Conservation (phyloP, 2,888 invertebrate species). For the Listrodromus nycthemerus region DNA sequence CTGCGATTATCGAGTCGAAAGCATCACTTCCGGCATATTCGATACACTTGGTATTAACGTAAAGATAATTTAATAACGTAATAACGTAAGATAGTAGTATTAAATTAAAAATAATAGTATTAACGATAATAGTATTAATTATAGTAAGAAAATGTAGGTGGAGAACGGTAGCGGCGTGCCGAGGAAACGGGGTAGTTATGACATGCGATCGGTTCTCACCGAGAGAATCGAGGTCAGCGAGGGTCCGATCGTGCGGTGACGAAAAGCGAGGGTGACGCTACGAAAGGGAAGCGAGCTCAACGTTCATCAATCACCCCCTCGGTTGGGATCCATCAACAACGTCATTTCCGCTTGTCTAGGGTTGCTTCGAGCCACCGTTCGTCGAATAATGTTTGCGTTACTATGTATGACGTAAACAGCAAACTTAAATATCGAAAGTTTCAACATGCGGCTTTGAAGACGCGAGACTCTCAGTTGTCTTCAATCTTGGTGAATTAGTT, state of each 20-base stretch:
- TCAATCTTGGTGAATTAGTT: too few species aligned
- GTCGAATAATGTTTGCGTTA: slow-evolving; percentile 70
- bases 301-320: slow-evolving; percentile 79
- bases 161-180: slow-evolving; percentile 27
- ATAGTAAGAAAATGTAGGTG: slow-evolving; percentile 26
- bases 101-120: too few species aligned
- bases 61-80: too few species aligned
- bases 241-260: slow-evolving; percentile 65
- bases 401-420: too few species aligned
- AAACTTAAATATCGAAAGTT: too few species aligned
- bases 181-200: slow-evolving; percentile 48
- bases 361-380: slow-evolving; percentile 70
- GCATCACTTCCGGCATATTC: too few species aligned
- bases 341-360: slow-evolving; percentile 81
- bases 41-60: too few species aligned
- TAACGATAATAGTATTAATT: slow-evolving; percentile 11
- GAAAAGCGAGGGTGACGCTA: slow-evolving; percentile 57
- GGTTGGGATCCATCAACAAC: slow-evolving; percentile 79
- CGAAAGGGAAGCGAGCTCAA: slow-evolving; percentile 61
- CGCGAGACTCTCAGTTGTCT: too few species aligned
- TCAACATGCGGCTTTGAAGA: too few species aligned
- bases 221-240: slow-evolving; percentile 73
- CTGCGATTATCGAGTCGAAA: too few species aligned
- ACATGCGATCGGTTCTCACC: slow-evolving; percentile 45
- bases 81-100: too few species aligned